A percentile compares a stretch with the other conserved stretches of the same genome.
phyloP scores from a whole-genome alignment of 2,113 vertebrate species.

The Chaetops frenatus region DNA sequence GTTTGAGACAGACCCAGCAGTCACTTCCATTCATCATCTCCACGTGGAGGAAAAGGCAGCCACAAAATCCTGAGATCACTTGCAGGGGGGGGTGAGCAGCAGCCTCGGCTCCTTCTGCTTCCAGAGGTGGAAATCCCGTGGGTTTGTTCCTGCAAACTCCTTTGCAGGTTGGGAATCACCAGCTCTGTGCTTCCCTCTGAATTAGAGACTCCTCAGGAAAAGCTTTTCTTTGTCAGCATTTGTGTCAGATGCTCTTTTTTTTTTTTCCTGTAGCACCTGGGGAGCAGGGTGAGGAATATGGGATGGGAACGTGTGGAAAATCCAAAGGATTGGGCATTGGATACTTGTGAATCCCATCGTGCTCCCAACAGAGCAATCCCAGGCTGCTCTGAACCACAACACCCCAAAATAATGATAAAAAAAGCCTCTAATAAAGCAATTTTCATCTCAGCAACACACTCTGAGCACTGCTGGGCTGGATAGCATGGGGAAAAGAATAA shows the following conservation, averaged over 20 bases:
- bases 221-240: neutral
- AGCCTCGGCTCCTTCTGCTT: neutral
- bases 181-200: neutral
- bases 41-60: neutral
- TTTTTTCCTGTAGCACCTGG: neutral
- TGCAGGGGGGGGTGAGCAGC: neutral
- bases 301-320: neutral
- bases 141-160: neutral
- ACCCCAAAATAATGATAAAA: neutral
- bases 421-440: neutral
- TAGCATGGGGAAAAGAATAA: neutral
- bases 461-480: neutral
- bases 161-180: neutral
- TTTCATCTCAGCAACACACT: neutral
- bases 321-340: neutral
- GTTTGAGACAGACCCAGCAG: neutral
- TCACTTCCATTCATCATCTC: neutral
- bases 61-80: neutral
- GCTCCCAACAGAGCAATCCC: neutral
- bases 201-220: neutral
- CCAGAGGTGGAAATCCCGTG: accelerated
- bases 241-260: neutral
- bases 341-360: accelerated
- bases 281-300: neutral
- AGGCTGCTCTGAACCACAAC: neutral